A percentile compares a stretch with the other conserved stretches of the same genome.
These are phyloP conservation scores for Zaprionus vittiger DNA, from an alignment of 1,140 invertebrate genomes.

Conservation along the genomic window DNA sequence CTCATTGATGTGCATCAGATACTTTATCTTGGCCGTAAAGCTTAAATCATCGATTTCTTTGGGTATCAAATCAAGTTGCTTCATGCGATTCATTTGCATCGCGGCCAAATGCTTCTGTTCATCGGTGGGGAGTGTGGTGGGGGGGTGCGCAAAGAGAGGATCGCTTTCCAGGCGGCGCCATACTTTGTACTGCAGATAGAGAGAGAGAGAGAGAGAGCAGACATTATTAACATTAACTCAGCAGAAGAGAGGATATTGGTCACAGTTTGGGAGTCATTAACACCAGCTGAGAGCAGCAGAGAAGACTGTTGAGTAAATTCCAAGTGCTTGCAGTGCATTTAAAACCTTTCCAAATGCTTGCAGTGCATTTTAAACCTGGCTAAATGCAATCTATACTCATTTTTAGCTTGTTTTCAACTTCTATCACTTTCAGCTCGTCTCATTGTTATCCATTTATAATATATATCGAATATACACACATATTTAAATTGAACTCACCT, in stretches of 20 bases:
- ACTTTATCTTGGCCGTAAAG: slow-evolving; percentile 88
- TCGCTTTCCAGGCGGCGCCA: slow-evolving; percentile 93
- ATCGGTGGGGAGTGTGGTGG: slow-evolving; percentile 88
- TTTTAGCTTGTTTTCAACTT: too few species aligned
- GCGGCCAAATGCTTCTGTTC: slow-evolving; percentile 89
- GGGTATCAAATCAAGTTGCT: slow-evolving; percentile 86
- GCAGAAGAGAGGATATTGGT: background rate
- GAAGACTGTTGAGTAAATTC: background rate
- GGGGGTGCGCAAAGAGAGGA: slow-evolving; percentile 89
- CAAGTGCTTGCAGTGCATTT: background rate
- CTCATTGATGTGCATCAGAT: slow-evolving; percentile 89
- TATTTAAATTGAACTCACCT: slow-evolving; percentile 85
- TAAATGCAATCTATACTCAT: too few species aligned
- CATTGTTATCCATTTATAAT: too few species aligned
- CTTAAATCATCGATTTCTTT: slow-evolving; percentile 86
- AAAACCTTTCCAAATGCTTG: too few species aligned
- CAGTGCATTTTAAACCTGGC: too few species aligned
- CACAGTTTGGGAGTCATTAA: background rate
- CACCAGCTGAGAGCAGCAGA: background rate
- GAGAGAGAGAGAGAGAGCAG: slow-evolving; percentile 5
- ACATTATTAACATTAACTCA: background rate
- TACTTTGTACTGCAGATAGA: slow-evolving; percentile 89
- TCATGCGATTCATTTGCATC: slow-evolving; percentile 87
- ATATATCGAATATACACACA: too few species aligned
- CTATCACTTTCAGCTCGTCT: background rate